Evolutionary conservation across 2,797 vertebrate genomes (phyloP).

Genomic region (Monodelphis domestica): DNA sequence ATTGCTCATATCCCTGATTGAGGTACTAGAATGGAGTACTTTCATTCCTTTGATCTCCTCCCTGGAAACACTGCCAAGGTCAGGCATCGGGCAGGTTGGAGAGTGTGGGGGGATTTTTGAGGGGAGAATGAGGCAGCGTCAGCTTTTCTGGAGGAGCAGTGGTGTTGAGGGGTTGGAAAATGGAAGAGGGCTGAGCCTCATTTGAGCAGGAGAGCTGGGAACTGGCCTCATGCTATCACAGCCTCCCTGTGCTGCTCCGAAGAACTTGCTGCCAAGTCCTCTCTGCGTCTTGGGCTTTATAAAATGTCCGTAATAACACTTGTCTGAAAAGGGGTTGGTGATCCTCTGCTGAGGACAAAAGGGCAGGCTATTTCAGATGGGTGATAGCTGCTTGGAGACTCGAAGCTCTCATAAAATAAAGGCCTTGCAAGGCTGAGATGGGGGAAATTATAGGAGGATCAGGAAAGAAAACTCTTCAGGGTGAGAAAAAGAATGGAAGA

Average conservation of each 20-base stretch:
- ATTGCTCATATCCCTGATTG: conserved; percentile 81
- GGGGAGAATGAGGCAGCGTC: background rate
- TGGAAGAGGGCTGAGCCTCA: fast-evolving
- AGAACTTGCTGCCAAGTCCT: conserved; percentile 51
- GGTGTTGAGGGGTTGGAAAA: background rate
- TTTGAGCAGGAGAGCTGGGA: background rate
- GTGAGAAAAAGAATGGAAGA: conserved; percentile 26
- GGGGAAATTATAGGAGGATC: conserved; percentile 61
- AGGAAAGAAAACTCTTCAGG: conserved; percentile 66
- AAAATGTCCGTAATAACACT: conserved; percentile 64
- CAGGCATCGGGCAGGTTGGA: conserved; percentile 9
- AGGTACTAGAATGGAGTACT: conserved; percentile 77
- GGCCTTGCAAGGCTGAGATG: conserved; percentile 48
- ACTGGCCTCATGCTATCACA: background rate
- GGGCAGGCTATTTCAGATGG: conserved; percentile 37
- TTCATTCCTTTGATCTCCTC: conserved; percentile 79
- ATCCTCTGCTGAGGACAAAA: conserved; percentile 32
- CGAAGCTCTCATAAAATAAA: conserved; percentile 68
- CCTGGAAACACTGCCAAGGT: conserved; percentile 47
- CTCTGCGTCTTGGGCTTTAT: conserved; percentile 64
- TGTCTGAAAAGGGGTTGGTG: conserved; percentile 48
- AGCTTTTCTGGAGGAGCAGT: background rate
- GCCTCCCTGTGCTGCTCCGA: background rate
- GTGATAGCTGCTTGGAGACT: conserved; percentile 70
- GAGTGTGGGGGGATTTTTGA: conserved; percentile 31